Evolutionary conservation across 2,888 invertebrate genomes (phyloP), one percentile per base, ranked within the genome.

Genomic region (Lepidocyrtinus sp.): DNA sequence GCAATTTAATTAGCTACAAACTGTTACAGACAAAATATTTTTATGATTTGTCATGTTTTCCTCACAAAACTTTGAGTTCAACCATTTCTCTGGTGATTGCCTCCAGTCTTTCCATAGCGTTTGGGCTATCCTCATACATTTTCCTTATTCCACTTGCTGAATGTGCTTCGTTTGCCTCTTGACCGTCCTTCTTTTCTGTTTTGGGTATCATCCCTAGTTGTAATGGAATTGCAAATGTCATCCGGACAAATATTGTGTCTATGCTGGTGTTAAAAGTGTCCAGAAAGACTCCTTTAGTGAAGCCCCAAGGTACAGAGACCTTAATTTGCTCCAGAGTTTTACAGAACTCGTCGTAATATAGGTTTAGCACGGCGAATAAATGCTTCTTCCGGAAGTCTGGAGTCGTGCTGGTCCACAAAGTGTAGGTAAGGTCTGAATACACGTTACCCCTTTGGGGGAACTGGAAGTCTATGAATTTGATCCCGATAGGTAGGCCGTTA

Each of bases 401-500:
- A 3, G 76, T 74, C 1, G 83, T 83, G 25, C 83, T 83, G 26
- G 83, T 83, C 55, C 65, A 83, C 7, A 82, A 19, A 21, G 70
- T 61, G 68, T 83, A 83, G 17, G 25, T 15, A 5, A 83, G 63
- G 27, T 83, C 83, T 0, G 68, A 46, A 19, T 71, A 82, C 1
- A 80, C 25, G 21, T 79, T 80, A 0, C 83, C 83, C 7, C 46
- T 26, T 21, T 80, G 81, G 12, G 46, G 27, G 27, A 82, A 74
- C 70, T 84, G 84, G 65, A 80, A 84, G 59, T 84, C 82, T 27
- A 84, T 81, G 64, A 82, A 84, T 19, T 78, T 84, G n/a, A 82
- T 78, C 15, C 21, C 75, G 7, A 71, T 71, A 3, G 61, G 74
- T 1, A 74, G n/a, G 0, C 72, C 74, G 9, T 70, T 46, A 1